Percentiles rank a stretch among this genome's conserved stretches.
Conservation (phyloP, 2,888 invertebrate species). For the Meteorus cinctellus region DNA sequence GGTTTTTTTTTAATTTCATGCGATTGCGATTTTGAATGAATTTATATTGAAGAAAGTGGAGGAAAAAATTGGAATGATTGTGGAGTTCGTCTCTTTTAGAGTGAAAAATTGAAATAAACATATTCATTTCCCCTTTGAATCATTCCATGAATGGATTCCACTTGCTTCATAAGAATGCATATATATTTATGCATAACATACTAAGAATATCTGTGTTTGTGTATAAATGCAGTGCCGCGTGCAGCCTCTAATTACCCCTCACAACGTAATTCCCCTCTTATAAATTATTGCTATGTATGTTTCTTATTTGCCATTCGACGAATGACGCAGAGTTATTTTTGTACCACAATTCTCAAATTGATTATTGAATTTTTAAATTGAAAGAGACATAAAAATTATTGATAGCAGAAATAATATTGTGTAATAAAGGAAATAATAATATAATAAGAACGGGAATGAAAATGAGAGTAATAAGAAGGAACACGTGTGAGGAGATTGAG, state of each 20-base stretch:
- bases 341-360: background rate
- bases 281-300: background rate
- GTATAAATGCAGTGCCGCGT: conserved; percentile 6
- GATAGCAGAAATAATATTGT: background rate
- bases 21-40: no score
- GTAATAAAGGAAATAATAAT: background rate
- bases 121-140: background rate
- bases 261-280: conserved; percentile 26
- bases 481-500: background rate
- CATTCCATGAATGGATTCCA: background rate
- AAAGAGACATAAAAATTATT: background rate
- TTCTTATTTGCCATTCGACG: conserved; percentile 22
- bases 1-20: background rate
- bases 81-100: no score
- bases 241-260: conserved; percentile 36
- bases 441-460: background rate
- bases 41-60: no score
- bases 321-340: conserved; percentile 43
- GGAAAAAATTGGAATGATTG: no score
- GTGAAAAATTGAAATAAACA: background rate
- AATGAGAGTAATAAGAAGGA: background rate
- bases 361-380: background rate
- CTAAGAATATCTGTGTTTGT: no score
- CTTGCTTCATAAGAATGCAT: background rate
- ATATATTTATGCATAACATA: conserved; percentile 10